Conservation (phyloP, 1,140 invertebrate species). For the Mya arenaria region DNA sequence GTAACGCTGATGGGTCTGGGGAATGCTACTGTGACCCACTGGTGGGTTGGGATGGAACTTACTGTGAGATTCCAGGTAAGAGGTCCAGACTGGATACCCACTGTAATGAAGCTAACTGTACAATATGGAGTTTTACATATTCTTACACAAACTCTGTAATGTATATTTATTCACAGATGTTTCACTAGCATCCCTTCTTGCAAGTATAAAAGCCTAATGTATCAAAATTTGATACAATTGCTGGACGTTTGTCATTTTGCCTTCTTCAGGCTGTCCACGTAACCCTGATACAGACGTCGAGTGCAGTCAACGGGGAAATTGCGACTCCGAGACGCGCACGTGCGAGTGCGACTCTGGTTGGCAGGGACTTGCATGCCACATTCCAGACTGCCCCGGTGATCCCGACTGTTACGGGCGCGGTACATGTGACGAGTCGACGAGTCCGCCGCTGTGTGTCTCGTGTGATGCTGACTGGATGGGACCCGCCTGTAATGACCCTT, state of each 20-base stretch:
- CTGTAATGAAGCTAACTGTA: no score
- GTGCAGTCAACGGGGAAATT: conserved; percentile 70
- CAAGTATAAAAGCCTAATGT: no score
- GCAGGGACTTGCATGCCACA: conserved; percentile 71
- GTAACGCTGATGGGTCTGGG: conserved; percentile 55
- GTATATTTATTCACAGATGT: no score
- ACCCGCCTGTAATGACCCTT: conserved; percentile 70
- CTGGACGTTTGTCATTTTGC: no score
- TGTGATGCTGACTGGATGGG: conserved; percentile 72
- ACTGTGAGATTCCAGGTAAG: conserved; percentile 65
- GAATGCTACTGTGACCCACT: conserved; percentile 70
- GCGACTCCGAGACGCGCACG: conserved; percentile 64
- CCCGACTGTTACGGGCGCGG: conserved; percentile 71
- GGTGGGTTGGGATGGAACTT: conserved; percentile 68
- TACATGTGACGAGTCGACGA: conserved; percentile 60
- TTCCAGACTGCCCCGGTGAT: conserved; percentile 70
- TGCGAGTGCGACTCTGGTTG: conserved; percentile 73
- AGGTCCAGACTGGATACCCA: no score
- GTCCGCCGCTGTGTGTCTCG: conserved; percentile 67
- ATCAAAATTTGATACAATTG: no score
- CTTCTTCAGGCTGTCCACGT: conserved; percentile 66
- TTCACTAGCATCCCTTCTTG: no score
- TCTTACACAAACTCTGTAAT: no score
- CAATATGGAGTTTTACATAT: no score
- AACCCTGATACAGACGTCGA: conserved; percentile 63